Evolutionary conservation across 2,797 vertebrate species (phyloP).

Genomic region (Oreochromis grahami): DNA sequence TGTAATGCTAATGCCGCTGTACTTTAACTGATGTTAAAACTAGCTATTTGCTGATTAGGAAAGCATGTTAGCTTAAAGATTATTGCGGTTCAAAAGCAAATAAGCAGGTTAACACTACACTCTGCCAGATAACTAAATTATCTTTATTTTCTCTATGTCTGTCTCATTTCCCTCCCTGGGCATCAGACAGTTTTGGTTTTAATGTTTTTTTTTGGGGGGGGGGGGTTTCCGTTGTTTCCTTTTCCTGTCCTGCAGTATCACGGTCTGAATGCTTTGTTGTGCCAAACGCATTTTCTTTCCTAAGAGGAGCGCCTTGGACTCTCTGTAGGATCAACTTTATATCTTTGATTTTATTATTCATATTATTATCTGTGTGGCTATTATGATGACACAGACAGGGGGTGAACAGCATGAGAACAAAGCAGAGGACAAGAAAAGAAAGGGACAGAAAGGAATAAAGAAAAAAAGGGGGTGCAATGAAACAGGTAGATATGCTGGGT

Average conservation of each 20-base stretch:
- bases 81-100: rapidly evolving
- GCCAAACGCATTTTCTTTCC: neutral
- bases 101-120: neutral
- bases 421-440: neutral
- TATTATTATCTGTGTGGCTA: neutral
- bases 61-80: rapidly evolving
- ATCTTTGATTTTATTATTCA: neutral
- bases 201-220: neutral
- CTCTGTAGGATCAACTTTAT: neutral
- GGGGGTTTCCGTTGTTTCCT: rapidly evolving
- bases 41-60: neutral
- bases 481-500: neutral
- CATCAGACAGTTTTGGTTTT: rapidly evolving
- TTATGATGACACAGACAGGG: neutral
- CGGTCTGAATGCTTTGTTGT: neutral
- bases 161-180: neutral
- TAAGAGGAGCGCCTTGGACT: neutral
- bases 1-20: neutral
- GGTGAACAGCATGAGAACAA: neutral
- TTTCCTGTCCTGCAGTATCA: neutral
- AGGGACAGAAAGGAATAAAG: no score
- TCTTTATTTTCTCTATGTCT: neutral
- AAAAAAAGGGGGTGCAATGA: neutral
- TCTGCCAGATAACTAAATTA: neutral
- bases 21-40: neutral